A percentile compares a stretch with the other conserved stretches of the same genome.
Evolutionary conservation across 2,797 vertebrate species (phyloP).

Genomic region (Halcyon smyrnensis): DNA sequence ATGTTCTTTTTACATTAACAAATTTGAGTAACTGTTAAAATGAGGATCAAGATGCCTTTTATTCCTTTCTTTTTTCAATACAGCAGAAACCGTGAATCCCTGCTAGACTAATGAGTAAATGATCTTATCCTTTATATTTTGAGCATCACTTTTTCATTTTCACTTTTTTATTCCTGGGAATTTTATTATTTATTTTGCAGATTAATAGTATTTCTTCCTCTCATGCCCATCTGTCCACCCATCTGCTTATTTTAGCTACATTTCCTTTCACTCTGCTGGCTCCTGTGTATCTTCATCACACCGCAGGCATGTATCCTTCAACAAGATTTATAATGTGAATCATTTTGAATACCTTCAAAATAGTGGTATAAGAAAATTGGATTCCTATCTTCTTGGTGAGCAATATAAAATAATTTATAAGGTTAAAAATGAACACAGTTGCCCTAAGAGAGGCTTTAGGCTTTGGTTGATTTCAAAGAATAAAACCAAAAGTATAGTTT

Average conservation of each 20-base stretch:
- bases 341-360: conserved; percentile 44
- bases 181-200: conserved; percentile 22
- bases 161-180: neutral
- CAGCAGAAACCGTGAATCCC: neutral
- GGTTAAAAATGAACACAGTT: neutral
- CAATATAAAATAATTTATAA: conserved; percentile 51
- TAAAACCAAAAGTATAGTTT: neutral
- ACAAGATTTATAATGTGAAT: conserved; percentile 23
- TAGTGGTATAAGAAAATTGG: conserved; percentile 25
- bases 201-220: conserved; percentile 4
- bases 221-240: conserved; percentile 42
- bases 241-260: conserved; percentile 43
- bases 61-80: neutral
- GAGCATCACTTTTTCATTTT: neutral
- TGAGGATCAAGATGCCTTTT: neutral
- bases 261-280: conserved; percentile 17
- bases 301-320: conserved; percentile 54
- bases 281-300: neutral
- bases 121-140: neutral
- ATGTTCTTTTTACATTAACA: neutral
- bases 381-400: conserved; percentile 18
- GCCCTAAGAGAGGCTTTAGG: neutral
- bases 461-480: conserved; percentile 9
- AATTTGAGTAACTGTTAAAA: neutral
- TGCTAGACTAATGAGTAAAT: neutral